phyloP scores from a whole-genome alignment of 2,797 vertebrate species.

The Tiaroga cobitis region DNA sequence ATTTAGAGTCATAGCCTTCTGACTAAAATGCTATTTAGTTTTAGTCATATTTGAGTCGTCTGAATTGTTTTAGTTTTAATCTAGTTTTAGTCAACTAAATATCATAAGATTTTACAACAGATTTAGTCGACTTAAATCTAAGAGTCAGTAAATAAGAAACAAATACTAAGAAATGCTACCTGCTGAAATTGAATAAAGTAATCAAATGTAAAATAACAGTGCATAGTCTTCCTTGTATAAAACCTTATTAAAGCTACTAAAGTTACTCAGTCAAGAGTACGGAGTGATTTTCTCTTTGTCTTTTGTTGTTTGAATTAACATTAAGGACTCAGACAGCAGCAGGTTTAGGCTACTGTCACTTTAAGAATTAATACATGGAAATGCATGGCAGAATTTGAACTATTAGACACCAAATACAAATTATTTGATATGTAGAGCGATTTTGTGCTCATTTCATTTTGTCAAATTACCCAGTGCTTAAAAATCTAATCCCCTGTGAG shows the following conservation, averaged over 20 bases:
- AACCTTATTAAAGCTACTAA: neutral
- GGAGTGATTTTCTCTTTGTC: neutral
- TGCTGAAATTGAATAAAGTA: neutral
- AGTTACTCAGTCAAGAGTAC: neutral
- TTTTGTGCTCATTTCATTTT: constrained; percentile 13
- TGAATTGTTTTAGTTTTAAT: neutral
- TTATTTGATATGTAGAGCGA: constrained; percentile 17
- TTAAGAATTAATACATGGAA: neutral
- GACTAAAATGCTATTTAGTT: neutral
- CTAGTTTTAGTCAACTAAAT: neutral
- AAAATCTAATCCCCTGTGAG: constrained; percentile 24
- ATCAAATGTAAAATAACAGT: neutral
- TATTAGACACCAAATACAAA: too few relatives aligned
- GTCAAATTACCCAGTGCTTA: constrained; percentile 2
- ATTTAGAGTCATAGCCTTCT: neutral
- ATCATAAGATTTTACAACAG: too few relatives aligned
- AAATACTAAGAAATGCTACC: neutral
- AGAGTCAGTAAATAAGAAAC: neutral
- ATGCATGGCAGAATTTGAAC: too few relatives aligned
- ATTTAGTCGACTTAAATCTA: too few relatives aligned
- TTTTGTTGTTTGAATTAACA: neutral
- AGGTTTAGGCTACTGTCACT: neutral
- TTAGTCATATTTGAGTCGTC: neutral
- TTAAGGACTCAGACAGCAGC: neutral
- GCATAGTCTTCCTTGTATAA: neutral